Evolutionary conservation across 1,140 invertebrate species (phyloP), one percentile per base, ranked within the genome.

Genomic region (Meloidogyne chitwoodi): DNA sequence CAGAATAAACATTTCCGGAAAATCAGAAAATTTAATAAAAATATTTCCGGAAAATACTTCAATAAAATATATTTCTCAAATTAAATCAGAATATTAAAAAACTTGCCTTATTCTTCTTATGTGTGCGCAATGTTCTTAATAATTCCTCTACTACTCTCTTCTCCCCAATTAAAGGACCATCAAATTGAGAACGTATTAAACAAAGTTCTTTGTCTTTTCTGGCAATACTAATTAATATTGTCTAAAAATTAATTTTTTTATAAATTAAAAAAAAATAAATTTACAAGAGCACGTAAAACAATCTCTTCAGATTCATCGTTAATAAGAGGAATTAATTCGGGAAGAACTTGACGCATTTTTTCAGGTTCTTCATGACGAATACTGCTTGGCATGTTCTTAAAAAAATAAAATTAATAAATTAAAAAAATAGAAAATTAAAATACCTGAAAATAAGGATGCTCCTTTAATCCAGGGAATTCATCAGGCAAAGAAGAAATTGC

Each of bases 251-350:
- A 76, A 24, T 83, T 63, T 63, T 74, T 27, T 38, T 38, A 70
- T 8, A 24, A 8, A 8, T 64, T 41, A 56, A 16, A 44, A 26
- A 14, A 34, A 16, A 74, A 70, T 29, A 1, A 29, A 68, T 14
- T 48, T 26, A 48, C 68, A 29, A 27, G 31, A 5, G 19, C 29
- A 16, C 34, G 64, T 31, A 67, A 22, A 79, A 56, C 48, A 56
- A 56, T 56, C 1, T 56, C 78, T 26, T 75, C 80, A 62, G 81
- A 68, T 22, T 68, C 24, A 66, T 81, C 80, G 2, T 80, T 78
- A 14, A 81, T 64, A 6, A 81, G 74, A 12, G 80, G 80, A 69
- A 81, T 79, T 24, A 81, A 41, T 63, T 81, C 80, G 6, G 80
- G 80, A 24, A 81, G 69, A 10, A 79, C 77, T 63, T 70, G 29